phyloP scores from a whole-genome alignment of 2,113 vertebrate species.

The Corapipo altera region DNA sequence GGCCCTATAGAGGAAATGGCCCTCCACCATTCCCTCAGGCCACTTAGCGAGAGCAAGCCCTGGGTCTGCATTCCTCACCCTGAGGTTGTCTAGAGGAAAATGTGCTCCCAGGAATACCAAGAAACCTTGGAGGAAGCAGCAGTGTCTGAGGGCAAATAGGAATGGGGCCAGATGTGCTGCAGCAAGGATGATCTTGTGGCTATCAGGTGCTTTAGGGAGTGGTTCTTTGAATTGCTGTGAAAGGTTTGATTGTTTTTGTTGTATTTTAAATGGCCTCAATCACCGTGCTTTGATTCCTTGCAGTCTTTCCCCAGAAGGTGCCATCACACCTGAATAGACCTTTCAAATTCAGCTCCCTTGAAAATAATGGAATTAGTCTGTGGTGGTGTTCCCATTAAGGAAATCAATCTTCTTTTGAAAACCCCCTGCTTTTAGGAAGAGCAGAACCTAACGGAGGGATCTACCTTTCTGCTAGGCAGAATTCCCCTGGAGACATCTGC shows the following conservation, averaged over 20 bases:
- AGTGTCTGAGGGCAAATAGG: accelerated
- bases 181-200: background rate
- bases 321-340: slow-evolving; percentile 61
- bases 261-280: slow-evolving; percentile 46
- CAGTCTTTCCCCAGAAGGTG: slow-evolving; percentile 41
- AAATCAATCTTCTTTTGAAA: slow-evolving; percentile 58
- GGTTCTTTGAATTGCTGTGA: background rate
- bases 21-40: background rate
- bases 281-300: slow-evolving; percentile 39
- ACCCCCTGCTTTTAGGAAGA: background rate
- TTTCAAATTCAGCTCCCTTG: slow-evolving; percentile 59
- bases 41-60: background rate
- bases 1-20: background rate
- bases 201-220: background rate
- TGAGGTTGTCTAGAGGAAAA: background rate
- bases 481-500: background rate
- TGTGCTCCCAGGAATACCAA: accelerated
- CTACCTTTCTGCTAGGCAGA: background rate
- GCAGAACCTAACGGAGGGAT: background rate
- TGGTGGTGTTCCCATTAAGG: slow-evolving; percentile 24
- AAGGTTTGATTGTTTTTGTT: slow-evolving; percentile 22
- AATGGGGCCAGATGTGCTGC: background rate
- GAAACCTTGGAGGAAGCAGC: background rate
- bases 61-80: background rate
- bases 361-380: slow-evolving; percentile 50